Percentiles rank a stretch among this genome's conserved stretches.
These are phyloP conservation scores for Mythimna ferrago DNA, from an alignment of 2,888 invertebrate genomes.

Conservation along the genomic window DNA sequence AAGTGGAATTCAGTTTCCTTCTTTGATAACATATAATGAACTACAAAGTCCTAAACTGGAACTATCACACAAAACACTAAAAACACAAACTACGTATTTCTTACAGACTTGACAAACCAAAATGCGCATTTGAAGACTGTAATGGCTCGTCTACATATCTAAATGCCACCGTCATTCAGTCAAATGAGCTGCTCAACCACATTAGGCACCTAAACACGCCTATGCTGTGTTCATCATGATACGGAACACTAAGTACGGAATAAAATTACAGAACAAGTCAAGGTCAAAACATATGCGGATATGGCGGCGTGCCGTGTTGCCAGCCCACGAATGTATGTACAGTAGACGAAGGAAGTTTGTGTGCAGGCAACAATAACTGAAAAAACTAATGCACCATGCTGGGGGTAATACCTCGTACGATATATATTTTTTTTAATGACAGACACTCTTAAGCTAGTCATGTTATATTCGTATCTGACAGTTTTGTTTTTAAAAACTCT, in stretches of 20 bases:
- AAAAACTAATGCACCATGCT: background rate
- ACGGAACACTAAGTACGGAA: slow-evolving; percentile 86
- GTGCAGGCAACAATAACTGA: background rate
- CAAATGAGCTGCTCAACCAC: slow-evolving; percentile 57
- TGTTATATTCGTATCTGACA: background rate
- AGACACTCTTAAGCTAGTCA: background rate
- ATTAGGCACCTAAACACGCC: slow-evolving; percentile 72
- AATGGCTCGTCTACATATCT: slow-evolving; percentile 44
- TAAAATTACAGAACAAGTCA: slow-evolving; percentile 84
- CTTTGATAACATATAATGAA: slow-evolving; percentile 32
- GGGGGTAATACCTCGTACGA: background rate
- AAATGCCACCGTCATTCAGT: slow-evolving; percentile 54
- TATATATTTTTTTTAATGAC: background rate
- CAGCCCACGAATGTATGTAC: slow-evolving; percentile 70
- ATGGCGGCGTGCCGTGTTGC: slow-evolving; percentile 79
- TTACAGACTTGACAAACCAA: slow-evolving; percentile 4
- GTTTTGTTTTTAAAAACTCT: background rate
- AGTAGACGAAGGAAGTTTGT: slow-evolving; percentile 9
- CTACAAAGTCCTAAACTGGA: slow-evolving; percentile 13
- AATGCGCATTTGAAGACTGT: slow-evolving; percentile 31
- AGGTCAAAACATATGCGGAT: slow-evolving; percentile 84
- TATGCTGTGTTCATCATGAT: slow-evolving; percentile 79
- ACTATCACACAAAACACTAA: slow-evolving; percentile 3
- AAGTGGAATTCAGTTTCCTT: slow-evolving; percentile 34
- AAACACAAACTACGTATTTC: slow-evolving; percentile 2